Conservation (phyloP, 2,113 vertebrate genomes). For the Riparia riparia region DNA sequence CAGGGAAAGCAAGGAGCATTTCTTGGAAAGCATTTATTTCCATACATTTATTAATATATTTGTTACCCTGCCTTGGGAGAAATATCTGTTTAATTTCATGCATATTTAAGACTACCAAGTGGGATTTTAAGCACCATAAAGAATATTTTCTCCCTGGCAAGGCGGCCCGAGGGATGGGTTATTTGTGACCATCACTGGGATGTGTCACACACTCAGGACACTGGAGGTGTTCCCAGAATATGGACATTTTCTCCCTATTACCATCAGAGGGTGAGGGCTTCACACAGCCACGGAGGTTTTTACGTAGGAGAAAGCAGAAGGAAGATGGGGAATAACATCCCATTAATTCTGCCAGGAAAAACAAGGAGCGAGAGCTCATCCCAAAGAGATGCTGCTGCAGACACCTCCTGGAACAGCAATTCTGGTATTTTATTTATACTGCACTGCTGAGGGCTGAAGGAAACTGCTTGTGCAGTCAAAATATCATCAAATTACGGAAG, state of each 20-base stretch:
- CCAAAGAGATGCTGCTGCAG: neutral
- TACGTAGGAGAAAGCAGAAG: neutral
- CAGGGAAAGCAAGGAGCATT: neutral
- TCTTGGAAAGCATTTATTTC: neutral
- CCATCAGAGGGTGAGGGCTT: neutral
- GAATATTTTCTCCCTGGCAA: neutral
- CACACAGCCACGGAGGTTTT: neutral
- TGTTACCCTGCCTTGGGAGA: neutral
- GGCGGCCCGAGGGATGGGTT: neutral
- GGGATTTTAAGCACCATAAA: neutral
- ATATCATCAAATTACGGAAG: neutral
- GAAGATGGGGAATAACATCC: neutral
- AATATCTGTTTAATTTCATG: neutral
- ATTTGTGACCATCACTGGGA: neutral
- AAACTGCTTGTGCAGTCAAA: neutral
- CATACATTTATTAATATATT: neutral
- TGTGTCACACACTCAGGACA: neutral
- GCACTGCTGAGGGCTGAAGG: neutral
- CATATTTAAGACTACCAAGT: neutral
- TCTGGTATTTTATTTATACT: neutral
- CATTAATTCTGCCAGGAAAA: neutral
- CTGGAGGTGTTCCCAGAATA: neutral
- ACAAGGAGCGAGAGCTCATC: neutral
- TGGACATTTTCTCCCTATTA: neutral
- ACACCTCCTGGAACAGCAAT: neutral